Evolutionary conservation across 1,140 invertebrate genomes (phyloP), one percentile per base, ranked within the genome.

Genomic region (Megalopta genalis): DNA sequence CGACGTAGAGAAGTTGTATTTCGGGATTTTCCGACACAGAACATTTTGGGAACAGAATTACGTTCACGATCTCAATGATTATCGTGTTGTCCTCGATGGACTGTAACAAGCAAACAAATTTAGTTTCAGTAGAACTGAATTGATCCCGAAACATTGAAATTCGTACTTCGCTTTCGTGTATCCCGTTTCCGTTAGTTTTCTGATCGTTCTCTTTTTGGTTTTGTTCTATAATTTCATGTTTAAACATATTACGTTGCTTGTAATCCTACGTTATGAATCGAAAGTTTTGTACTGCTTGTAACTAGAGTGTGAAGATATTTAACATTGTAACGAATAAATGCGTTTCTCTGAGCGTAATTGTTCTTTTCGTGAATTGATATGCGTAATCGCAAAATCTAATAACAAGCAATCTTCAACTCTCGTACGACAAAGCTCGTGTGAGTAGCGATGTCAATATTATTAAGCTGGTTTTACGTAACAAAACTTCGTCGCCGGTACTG

Each of bases 1-100:
- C 88, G 7, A 90, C 39, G 42, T 85, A 90, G 62, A 90, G 60
- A 27, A 87, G 64, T 8, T 82, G 77, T 68, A 84, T 68, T 5
- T 85, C 77, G 0, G 75, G 27, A 27, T 87, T 72, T 7, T 67
- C 27, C 67, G 77, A 73, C 21, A 89, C 18, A 1, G 10, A 21
- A 64, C 82, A 83, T 23, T 67, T 82, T 18, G 86, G 67, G 25
- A 87, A 89, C 27, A 90, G 42, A n/a, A 54, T 83, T 37, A 89
- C 59, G 68, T 80, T 89, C 18, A 82, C 27, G 57, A 90, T 86
- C n/a, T 82, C 84, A 57, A 90, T 89, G 21, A 57, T 32, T 63
- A 87, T 85, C 12, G 60, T 49, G 64, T 86, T 64, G 2, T 59
- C 72, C n/a, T 73, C 68, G 9, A 37, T 0, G 0, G 14, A 0